Percentiles rank a stretch among this genome's conserved stretches.
These are phyloP conservation scores for Aphelenchoides bicaudatus DNA, from an alignment of 2,888 invertebrate species.

Conservation along the genomic window DNA sequence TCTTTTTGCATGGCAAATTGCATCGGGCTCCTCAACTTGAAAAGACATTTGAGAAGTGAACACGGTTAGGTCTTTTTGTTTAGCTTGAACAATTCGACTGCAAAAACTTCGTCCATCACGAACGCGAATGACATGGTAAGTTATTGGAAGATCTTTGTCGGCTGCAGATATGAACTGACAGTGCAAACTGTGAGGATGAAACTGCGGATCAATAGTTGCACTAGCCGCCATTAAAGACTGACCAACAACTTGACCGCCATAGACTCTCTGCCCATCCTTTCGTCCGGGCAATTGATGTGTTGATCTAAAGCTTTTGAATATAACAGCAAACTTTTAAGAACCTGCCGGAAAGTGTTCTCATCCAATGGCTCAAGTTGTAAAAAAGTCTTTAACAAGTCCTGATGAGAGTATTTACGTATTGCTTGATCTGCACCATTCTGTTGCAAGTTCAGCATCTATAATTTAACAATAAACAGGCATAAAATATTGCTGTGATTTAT, in stretches of 20 bases:
- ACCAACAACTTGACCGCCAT: conserved; percentile 63
- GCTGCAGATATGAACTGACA: conserved; percentile 62
- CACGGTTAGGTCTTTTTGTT: conserved; percentile 62
- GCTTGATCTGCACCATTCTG: no score
- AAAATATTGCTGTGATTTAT: no score
- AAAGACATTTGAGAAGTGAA: conserved; percentile 59
- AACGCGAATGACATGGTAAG: conserved; percentile 62
- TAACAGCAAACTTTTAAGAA: conserved; percentile 15
- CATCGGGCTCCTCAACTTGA: conserved; percentile 50
- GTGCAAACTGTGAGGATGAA: conserved; percentile 62
- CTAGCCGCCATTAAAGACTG: conserved; percentile 62
- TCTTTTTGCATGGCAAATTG: conserved; percentile 60
- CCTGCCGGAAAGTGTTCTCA: conserved; percentile 46
- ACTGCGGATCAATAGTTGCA: conserved; percentile 60
- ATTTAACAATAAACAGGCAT: no score
- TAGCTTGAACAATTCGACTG: conserved; percentile 62
- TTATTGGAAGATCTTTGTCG: conserved; percentile 58
- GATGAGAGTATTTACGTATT: background rate
- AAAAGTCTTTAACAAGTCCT: conserved; percentile 45
- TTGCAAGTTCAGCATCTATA: no score
- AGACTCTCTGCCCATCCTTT: conserved; percentile 54
- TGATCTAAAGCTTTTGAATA: conserved; percentile 36
- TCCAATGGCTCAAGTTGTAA: conserved; percentile 45
- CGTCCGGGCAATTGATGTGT: conserved; percentile 48
- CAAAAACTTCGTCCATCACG: conserved; percentile 62